Conservation (phyloP, 1,140 invertebrate genomes). For the Brachystomella parvula region DNA sequence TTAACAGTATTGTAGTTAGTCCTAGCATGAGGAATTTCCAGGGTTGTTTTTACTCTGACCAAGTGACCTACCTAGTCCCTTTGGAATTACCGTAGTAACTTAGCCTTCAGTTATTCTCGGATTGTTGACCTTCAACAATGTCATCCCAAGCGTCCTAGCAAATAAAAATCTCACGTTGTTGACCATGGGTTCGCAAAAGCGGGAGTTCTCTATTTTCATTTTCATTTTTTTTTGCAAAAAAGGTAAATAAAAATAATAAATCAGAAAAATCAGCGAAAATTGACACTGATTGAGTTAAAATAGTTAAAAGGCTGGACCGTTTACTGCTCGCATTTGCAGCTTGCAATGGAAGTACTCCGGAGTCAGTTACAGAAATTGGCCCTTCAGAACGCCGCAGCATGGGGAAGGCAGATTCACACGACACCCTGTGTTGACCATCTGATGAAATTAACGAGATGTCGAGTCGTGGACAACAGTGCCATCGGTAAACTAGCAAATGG, state of each 20-base stretch:
- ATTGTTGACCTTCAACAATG: not conserved
- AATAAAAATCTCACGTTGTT: not conserved
- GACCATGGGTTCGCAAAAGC: not conserved
- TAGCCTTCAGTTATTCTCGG: not conserved
- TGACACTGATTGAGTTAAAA: not conserved
- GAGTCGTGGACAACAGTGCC: slow-evolving; percentile 92
- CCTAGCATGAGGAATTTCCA: no score
- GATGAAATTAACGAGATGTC: slow-evolving; percentile 57
- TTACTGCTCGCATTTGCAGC: not conserved
- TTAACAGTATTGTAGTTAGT: not conserved
- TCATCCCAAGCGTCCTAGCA: no score
- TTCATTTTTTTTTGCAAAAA: not conserved
- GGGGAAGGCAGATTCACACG: slow-evolving; percentile 6
- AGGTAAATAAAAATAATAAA: not conserved
- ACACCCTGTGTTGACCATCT: slow-evolving; percentile 11
- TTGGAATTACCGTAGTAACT: not conserved
- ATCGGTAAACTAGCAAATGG: slow-evolving; percentile 88
- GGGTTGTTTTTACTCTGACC: not conserved
- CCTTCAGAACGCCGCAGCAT: not conserved
- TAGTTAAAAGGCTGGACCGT: no score
- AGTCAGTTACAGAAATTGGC: not conserved
- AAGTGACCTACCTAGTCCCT: not conserved
- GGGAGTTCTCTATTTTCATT: not conserved
- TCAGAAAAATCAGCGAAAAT: not conserved
- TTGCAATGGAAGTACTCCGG: not conserved